Base-by-base conservation (phyloP, 2,888 invertebrate species). In the Serrognathus titanus region DNA sequence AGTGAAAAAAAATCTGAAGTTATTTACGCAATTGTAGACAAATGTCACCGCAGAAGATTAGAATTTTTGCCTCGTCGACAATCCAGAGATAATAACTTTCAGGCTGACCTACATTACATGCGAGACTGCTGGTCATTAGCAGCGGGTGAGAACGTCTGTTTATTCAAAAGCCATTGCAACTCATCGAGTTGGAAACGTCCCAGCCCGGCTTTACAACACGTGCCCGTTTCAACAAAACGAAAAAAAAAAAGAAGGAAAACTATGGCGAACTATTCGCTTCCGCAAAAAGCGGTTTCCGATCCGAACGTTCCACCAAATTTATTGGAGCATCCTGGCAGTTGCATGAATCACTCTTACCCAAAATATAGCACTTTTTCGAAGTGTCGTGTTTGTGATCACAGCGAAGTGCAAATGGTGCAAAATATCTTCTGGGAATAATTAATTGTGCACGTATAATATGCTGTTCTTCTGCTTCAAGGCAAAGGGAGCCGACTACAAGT, bases 381-480 rank as follows among this genome's bases (percentile, higher is more conserved):
- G 24, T 31, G 24, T 31, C 24, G 24, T 6, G 24, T 16, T 16
- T 16, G 16, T 16, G 16, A 16, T 16, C 16, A 3, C 16, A 16
- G 24, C 24, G 24, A 31, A 31, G 24, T 31, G 24, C 24, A 31
- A 31, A 31, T 6, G 5, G 24, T 4, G 24, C 24, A 5, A 31
- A 31, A 31, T 31, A 31, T 10, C 41, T 39, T 48, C 50, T 41
- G 37, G 49, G 48, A 45, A 43, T 59, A 63, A 63, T 63, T 63
- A 63, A 63, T 61, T 53, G 58, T 53, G 55, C 51, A 48, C 57
- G 51, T 58, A 48, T 59, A 57, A 60, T 60, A 53, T 53, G 56
- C 48, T 55, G 48, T 48, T 41, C 40, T 41, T 48, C 55, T 9
- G n/a, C 9, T 39, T 37, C 31, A 35, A 24, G 49, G 20, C 43